Evolutionary conservation across 2,797 vertebrate genomes (phyloP), one percentile per base, ranked within the genome.

Genomic region (Cirrhinus molitorella): DNA sequence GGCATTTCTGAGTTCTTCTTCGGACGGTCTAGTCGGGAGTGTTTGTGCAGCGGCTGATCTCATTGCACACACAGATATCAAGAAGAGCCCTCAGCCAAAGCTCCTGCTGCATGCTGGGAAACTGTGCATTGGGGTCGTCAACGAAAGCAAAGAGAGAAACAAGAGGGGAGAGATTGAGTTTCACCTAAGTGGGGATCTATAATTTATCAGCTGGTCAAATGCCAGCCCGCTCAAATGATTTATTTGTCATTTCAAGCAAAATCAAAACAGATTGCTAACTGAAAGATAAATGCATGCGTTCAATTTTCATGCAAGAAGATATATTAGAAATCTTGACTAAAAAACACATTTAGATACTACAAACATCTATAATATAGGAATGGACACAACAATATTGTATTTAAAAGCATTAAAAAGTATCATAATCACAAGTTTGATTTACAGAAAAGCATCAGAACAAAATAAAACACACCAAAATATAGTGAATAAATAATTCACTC

Each of bases 21-120:
- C 65, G 5, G 81, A 57, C 37, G 81, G 84, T 28, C 28, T 63
- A n/a, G 21, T 31, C 34, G 51, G 83, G 43, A 73, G 83, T 49
- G 86, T 16, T 71, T 81, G 80, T 34, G 84, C 80, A 59, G 81
- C 78, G 1, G 73, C 78, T 1, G 86, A 76, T 88, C 86, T 91
- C 89, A 93, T 89, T 63, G 84, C 77, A 85, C 78, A 80, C 79
- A 88, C 72, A 77, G 85, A 28, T 83, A 85, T 68, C 55, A 89
- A 84, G 75, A 87, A 91, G 68, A 83, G 86, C 77, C 59, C 84
- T 88, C 85, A 90, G 88, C 91, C 85, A 87, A 79, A 87, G 88
- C 88, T 91, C 88, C 86, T 89, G 88, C 89, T 91, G 87, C 92
- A 93, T 91, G 83, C 89, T 91, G 91, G 86, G 84, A 76, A 80